phyloP scores from a whole-genome alignment of 23 tunicate species.

The Trididemnum clinides region DNA sequence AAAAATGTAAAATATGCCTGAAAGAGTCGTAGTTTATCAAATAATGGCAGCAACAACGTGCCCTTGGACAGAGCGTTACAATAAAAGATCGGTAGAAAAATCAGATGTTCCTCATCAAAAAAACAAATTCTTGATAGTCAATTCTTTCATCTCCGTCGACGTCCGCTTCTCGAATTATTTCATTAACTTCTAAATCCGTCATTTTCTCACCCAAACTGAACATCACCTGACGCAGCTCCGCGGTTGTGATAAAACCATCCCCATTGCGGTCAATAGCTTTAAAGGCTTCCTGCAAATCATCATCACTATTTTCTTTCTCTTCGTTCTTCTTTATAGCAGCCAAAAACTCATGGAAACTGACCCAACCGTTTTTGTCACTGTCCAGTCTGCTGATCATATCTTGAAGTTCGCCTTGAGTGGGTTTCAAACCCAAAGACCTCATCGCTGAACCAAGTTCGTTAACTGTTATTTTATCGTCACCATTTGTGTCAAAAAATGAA shows the following conservation, averaged over 20 bases:
- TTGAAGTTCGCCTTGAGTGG: not conserved
- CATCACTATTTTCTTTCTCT: not conserved
- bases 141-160: conserved; percentile 24
- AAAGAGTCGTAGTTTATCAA: too few relatives aligned
- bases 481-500: conserved; percentile 22
- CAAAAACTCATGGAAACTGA: conserved; percentile 9
- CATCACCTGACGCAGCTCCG: conserved; percentile 13
- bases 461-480: not conserved
- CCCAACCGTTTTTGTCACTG: not conserved
- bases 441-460: not conserved
- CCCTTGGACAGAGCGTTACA: too few relatives aligned
- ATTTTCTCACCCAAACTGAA: not conserved
- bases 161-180: conserved; percentile 13
- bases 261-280: not conserved
- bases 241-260: not conserved
- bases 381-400: not conserved
- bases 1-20: too few relatives aligned
- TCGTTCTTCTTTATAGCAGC: not conserved
- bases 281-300: not conserved
- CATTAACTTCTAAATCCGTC: conserved; percentile 1
- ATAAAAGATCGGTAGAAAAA: too few relatives aligned
- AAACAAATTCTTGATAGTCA: conserved; percentile 14
- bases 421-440: not conserved
- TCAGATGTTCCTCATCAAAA: too few relatives aligned
- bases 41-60: too few relatives aligned